phyloP scores from a whole-genome alignment of 2,113 vertebrate genomes.

The Gymnorhina tibicen region DNA sequence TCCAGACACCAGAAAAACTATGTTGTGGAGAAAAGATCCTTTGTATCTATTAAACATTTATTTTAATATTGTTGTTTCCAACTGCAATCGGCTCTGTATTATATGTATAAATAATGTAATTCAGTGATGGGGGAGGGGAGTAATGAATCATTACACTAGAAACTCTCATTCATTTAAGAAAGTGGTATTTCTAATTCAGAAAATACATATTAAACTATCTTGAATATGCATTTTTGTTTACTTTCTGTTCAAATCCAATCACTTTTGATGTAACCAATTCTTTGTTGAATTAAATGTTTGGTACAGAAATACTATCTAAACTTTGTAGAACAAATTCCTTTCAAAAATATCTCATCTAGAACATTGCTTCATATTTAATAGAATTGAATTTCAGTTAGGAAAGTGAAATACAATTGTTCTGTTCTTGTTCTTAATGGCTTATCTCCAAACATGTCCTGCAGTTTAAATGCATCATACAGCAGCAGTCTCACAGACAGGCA shows the following conservation, averaged over 20 bases:
- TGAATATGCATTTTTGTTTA: constrained; percentile 81
- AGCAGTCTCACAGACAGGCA: neutral
- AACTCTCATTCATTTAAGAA: constrained; percentile 79
- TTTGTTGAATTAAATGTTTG: constrained; percentile 65
- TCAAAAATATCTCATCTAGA: neutral
- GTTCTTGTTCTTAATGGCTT: neutral
- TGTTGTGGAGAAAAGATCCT: constrained; percentile 79
- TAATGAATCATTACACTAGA: constrained; percentile 83
- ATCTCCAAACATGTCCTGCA: neutral
- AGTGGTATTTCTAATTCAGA: constrained; percentile 93
- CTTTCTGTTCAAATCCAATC: constrained; percentile 67
- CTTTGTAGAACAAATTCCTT: constrained; percentile 36
- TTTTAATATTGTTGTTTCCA: constrained; percentile 93
- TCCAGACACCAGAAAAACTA: constrained; percentile 76
- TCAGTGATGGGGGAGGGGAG: constrained; percentile 69
- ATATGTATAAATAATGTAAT: constrained; percentile 81
- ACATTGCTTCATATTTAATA: neutral
- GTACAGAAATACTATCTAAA: constrained; percentile 45
- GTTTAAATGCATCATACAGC: neutral
- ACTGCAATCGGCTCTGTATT: constrained; percentile 83
- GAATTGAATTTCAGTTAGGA: neutral
- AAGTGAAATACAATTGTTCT: neutral
- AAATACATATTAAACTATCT: constrained; percentile 90
- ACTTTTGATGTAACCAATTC: constrained; percentile 48
- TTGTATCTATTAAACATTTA: constrained; percentile 92